These are phyloP conservation scores for Plemyria rubiginata DNA, from an alignment of 2,888 invertebrate species.

Conservation along the genomic window DNA sequence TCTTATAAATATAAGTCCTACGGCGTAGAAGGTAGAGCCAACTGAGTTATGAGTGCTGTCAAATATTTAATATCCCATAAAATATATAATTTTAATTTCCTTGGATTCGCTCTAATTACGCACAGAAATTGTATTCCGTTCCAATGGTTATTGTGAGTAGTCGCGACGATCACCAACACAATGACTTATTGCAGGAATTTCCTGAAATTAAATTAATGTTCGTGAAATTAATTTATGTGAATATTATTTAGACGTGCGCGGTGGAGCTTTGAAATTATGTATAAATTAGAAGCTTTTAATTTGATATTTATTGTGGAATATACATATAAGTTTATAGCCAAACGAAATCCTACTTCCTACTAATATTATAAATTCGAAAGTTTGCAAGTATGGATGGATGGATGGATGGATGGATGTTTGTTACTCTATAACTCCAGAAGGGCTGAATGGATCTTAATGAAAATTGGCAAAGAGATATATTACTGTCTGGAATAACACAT, in stretches of 20 bases:
- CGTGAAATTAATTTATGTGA: conserved; percentile 15
- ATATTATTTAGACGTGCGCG: not conserved
- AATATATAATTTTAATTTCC: conserved; percentile 14
- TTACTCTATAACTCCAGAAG: too few relatives aligned
- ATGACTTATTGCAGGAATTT: conserved; percentile 27
- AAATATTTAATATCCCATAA: conserved; percentile 1
- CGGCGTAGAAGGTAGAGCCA: too few relatives aligned
- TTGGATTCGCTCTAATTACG: conserved; percentile 16
- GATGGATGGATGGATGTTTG: too few relatives aligned
- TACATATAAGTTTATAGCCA: too few relatives aligned
- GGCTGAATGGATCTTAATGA: too few relatives aligned
- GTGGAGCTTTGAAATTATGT: conserved; percentile 1
- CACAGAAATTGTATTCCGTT: conserved; percentile 21
- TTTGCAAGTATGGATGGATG: too few relatives aligned
- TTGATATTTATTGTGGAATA: not conserved
- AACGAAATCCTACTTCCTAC: too few relatives aligned
- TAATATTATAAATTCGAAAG: too few relatives aligned
- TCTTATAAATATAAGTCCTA: too few relatives aligned
- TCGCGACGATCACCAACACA: conserved; percentile 2
- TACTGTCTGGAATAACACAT: too few relatives aligned
- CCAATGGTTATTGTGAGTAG: conserved; percentile 26
- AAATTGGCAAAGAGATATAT: too few relatives aligned
- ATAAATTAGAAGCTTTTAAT: not conserved
- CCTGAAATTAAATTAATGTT: conserved; percentile 15
- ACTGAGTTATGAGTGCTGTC: too few relatives aligned